Percentiles rank a stretch among this genome's conserved stretches.
Conservation (phyloP, 1,140 invertebrate genomes). For the Cydia pomonella region DNA sequence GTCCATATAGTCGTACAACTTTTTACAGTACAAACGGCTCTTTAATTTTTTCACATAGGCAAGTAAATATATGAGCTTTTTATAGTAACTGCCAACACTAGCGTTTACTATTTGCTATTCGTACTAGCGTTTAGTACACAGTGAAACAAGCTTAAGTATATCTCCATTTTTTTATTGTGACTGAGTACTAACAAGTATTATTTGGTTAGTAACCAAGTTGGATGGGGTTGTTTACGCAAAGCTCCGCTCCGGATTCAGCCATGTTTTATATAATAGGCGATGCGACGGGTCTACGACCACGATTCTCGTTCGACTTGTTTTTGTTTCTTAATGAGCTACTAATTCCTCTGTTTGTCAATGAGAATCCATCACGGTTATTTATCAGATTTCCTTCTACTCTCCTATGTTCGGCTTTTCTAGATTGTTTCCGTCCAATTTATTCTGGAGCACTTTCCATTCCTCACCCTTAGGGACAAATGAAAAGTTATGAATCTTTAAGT, state of each 20-base stretch:
- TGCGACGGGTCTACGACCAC: not conserved
- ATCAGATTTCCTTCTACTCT: not conserved
- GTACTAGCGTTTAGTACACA: no score
- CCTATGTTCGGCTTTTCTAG: not conserved
- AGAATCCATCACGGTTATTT: no score
- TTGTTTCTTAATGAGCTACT: no score
- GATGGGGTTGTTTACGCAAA: conserved; percentile 7
- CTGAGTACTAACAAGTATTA: not conserved
- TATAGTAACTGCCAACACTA: no score
- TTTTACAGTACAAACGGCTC: no score
- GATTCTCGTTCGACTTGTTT: not conserved
- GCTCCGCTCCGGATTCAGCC: not conserved
- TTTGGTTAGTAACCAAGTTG: not conserved
- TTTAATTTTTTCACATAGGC: no score
- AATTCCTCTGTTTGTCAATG: no score
- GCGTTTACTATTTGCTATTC: no score
- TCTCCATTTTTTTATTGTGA: not conserved
- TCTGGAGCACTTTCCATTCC: conserved; percentile 8
- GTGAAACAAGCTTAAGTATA: conserved; percentile 7
- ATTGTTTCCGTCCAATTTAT: conserved; percentile 31
- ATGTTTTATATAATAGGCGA: not conserved
- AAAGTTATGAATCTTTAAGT: conserved; percentile 22
- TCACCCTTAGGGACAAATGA: conserved; percentile 20
- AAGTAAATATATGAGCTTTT: no score
- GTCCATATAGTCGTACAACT: no score